These are phyloP conservation scores for Aproaerema taeniolella DNA, from an alignment of 2,888 invertebrate species.

Conservation along the genomic window DNA sequence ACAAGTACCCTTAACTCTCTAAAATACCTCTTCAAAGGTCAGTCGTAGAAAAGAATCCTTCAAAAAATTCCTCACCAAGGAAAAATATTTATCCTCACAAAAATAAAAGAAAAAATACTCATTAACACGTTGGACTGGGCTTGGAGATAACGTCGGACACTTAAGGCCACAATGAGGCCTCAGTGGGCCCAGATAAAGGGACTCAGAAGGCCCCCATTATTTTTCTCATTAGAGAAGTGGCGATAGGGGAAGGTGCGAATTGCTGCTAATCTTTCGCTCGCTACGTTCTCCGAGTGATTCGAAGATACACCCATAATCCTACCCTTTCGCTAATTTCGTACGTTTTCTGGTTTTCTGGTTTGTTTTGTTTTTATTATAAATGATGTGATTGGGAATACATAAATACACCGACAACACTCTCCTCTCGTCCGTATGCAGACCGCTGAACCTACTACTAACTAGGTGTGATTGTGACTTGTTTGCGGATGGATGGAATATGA, in stretches of 20 bases:
- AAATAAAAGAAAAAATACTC: slow-evolving; percentile 17
- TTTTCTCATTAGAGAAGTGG: slow-evolving; percentile 17
- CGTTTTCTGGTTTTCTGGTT: background rate
- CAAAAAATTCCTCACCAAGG: too few relatives aligned
- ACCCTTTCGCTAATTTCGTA: slow-evolving; percentile 6
- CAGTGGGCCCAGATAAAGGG: slow-evolving; percentile 11
- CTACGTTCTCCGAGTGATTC: slow-evolving; percentile 13
- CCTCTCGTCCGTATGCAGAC: too few relatives aligned
- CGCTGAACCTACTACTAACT: too few relatives aligned
- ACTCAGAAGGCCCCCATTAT: slow-evolving; percentile 15
- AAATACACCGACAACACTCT: too few relatives aligned
- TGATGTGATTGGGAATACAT: too few relatives aligned
- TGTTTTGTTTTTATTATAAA: too few relatives aligned
- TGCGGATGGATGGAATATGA: too few relatives aligned
- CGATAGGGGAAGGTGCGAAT: slow-evolving; percentile 16
- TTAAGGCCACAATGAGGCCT: slow-evolving; percentile 10
- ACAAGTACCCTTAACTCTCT: too few relatives aligned
- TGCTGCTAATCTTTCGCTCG: slow-evolving; percentile 14
- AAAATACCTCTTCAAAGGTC: too few relatives aligned
- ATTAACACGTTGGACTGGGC: slow-evolving; percentile 15
- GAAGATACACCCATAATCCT: slow-evolving; percentile 10
- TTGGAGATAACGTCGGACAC: slow-evolving; percentile 15
- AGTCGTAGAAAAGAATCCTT: too few relatives aligned
- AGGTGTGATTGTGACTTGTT: too few relatives aligned
- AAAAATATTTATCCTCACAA: slow-evolving; percentile 8